Conservation (phyloP, 2,888 invertebrate species). For the Marasmarcha lunaedactyla region DNA sequence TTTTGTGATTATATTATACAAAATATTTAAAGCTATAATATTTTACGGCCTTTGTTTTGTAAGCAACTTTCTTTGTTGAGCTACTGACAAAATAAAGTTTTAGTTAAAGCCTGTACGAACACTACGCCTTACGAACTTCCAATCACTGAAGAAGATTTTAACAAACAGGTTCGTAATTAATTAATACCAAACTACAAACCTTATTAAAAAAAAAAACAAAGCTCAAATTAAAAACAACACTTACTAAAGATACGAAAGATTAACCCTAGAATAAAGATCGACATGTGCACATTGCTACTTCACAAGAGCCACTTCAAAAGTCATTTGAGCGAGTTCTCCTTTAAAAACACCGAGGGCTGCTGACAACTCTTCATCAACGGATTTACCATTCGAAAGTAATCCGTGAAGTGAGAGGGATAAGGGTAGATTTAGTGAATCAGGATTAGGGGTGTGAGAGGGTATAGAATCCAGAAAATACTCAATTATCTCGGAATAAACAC, state of each 20-base stretch:
- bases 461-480: constrained; percentile 22
- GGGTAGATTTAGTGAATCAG: neutral
- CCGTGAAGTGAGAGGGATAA: constrained; percentile 4
- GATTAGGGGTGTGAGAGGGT: constrained; percentile 15
- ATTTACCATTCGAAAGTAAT: constrained; percentile 21
- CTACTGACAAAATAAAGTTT: too few relatives aligned
- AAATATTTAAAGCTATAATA: too few relatives aligned
- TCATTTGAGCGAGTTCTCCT: constrained; percentile 35
- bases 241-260: neutral
- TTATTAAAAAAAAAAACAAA: too few relatives aligned
- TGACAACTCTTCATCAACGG: constrained; percentile 12
- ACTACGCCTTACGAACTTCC: too few relatives aligned
- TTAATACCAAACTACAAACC: too few relatives aligned
- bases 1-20: too few relatives aligned
- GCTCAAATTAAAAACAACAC: too few relatives aligned
- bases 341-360: constrained; percentile 39
- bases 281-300: constrained; percentile 34
- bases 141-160: too few relatives aligned
- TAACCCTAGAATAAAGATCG: constrained; percentile 23
- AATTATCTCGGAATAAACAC: constrained; percentile 55
- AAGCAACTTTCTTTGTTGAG: too few relatives aligned
- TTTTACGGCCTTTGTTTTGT: too few relatives aligned
- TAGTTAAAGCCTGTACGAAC: too few relatives aligned
- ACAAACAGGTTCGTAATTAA: too few relatives aligned
- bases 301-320: constrained; percentile 30